These are phyloP conservation scores for Melanotaenia trifasciata DNA, from an alignment of 2,797 vertebrate genomes.

Conservation along the genomic window DNA sequence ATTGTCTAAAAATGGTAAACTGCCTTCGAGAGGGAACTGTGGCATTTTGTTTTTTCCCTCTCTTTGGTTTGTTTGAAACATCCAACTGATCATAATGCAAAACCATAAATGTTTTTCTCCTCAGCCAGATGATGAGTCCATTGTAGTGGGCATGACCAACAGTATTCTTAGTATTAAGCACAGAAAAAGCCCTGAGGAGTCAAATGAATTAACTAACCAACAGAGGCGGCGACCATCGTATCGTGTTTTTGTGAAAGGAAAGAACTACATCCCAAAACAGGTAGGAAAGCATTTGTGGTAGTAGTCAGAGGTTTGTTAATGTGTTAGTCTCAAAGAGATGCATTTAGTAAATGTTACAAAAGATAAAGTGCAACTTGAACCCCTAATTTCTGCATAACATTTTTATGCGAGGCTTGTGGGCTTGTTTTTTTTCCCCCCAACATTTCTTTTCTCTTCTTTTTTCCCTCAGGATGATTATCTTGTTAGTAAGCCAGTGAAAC, in stretches of 20 bases:
- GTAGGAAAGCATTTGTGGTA: conserved; percentile 56
- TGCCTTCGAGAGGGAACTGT: background rate
- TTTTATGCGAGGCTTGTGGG: background rate
- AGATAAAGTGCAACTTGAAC: background rate
- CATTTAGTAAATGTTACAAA: background rate
- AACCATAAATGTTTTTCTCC: conserved; percentile 11
- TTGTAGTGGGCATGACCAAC: conserved; percentile 96
- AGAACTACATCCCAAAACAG: conserved; percentile 91
- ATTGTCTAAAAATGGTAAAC: background rate
- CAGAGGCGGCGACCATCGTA: conserved; percentile 85
- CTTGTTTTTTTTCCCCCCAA: background rate
- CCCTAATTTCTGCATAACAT: background rate
- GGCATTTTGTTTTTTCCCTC: background rate
- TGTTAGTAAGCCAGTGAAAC: conserved; percentile 89
- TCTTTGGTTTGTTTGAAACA: background rate
- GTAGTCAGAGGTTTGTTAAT: background rate
- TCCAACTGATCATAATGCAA: background rate
- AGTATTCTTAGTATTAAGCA: conserved; percentile 93
- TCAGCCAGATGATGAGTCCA: conserved; percentile 91
- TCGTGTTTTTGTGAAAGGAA: conserved; percentile 91
- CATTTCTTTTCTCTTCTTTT: conserved; percentile 4
- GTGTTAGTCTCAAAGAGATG: background rate
- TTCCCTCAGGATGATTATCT: conserved; percentile 90
- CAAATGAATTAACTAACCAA: conserved; percentile 70
- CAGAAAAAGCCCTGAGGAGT: conserved; percentile 86